phyloP scores from a whole-genome alignment of 2,888 invertebrate species.

The Drosophila sordidula region DNA sequence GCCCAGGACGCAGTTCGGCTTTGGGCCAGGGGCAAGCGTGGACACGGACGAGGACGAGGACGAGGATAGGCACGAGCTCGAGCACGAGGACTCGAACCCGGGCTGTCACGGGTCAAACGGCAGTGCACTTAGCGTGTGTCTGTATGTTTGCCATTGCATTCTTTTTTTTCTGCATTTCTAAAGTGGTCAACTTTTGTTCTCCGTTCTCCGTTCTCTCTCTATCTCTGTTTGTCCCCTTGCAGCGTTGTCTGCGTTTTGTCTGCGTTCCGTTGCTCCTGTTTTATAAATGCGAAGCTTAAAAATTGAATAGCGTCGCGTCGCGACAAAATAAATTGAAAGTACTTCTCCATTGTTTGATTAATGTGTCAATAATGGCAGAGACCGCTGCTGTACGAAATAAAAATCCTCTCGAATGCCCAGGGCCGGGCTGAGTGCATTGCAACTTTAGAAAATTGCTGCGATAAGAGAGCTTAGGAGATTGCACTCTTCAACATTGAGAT shows the following conservation, averaged over 20 bases:
- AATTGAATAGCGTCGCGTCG: conserved; percentile 57
- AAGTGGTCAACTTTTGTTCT: conserved; percentile 52
- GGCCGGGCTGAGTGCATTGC: conserved; percentile 14
- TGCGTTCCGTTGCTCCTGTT: conserved; percentile 33
- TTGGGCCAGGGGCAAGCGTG: not conserved
- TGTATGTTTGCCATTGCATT: conserved; percentile 8
- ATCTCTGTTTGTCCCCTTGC: not conserved
- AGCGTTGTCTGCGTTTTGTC: conserved; percentile 59
- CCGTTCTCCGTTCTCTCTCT: conserved; percentile 2
- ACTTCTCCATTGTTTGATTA: conserved; percentile 79
- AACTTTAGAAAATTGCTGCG: conserved; percentile 14
- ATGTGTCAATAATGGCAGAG: conserved; percentile 75
- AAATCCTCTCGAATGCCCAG: conserved; percentile 10
- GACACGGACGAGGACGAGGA: not conserved
- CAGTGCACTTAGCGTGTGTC: conserved; percentile 9
- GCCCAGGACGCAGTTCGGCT: conserved; percentile 7
- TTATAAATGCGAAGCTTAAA: conserved; percentile 59
- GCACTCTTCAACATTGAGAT: conserved; percentile 5
- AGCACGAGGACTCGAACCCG: not conserved
- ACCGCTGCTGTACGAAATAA: conserved; percentile 18
- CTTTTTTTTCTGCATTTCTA: conserved; percentile 30
- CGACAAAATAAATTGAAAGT: conserved; percentile 77
- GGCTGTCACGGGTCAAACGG: conserved; percentile 31
- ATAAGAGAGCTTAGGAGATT: conserved; percentile 22
- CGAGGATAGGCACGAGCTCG: not conserved